Base-by-base conservation (phyloP, 2,888 invertebrate species). In the Dusona sp. region DNA sequence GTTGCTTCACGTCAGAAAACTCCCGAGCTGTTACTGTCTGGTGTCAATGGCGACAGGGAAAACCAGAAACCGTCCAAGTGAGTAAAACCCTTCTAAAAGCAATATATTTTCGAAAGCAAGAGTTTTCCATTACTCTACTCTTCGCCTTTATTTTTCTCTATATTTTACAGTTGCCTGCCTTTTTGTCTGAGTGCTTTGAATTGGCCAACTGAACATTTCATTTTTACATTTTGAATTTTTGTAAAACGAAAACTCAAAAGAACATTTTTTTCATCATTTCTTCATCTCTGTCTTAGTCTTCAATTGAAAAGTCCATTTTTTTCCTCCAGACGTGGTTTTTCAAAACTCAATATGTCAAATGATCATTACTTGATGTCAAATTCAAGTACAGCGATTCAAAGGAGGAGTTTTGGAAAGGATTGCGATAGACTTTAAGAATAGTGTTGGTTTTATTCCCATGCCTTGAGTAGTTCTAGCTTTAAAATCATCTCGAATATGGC, bases 51-150 rank as follows among this genome's bases (percentile, higher is more conserved):
- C 70, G 54, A 61, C 80, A 54, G 74, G 61, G 77, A 80, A 80
- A 48, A 81, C 84, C 84, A 87, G 74, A 87, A 87, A 87, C 81
- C 84, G 82, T 87, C 86, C 86, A 82, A 87, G 86, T 87, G 84
- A 87, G 86, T 87, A 72, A 81, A 84, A 81, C 61, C 36, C 19
- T 38, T 42, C 16, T 13, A 19, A 79, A 65, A 79, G 38, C 33
- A 25, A 85, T 48, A 67, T 67, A 19, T 54, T 74, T 51, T n/a
- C 33, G 22, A 25, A 68, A 36, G 73, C 64, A 25, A 64, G 72
- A 80, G 19, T 79, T 79, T 72, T n/a, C 72, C 72, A 48, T 79
- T 64, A 9, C 38, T 67, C 48, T n/a, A 0, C 16, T 16, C 29
- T 61, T 29, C 29, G 4, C 16, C 4, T 61, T 61, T 61, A 1